Base-by-base conservation (phyloP, 2,888 invertebrate species). In the Idaea straminata region DNA sequence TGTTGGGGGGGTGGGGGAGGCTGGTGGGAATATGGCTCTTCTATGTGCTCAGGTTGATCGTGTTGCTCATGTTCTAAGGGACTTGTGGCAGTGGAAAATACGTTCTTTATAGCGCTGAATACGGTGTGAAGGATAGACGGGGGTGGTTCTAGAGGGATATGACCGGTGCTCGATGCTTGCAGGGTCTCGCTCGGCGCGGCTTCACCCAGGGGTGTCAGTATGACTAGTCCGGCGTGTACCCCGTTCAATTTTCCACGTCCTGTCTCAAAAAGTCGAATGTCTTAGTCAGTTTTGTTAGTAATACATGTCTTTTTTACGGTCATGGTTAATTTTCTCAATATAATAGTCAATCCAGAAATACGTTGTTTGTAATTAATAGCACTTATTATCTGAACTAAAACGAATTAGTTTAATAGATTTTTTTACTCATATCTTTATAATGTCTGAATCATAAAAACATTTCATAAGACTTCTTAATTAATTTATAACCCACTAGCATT, bases 181-280 rank as follows among this genome's bases (percentile, higher is more conserved):
- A 87, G 84, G 5, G 74, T 78, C 68, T 85, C 88, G 71, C 80
- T 79, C 59, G 81, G 80, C 63, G 78, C 72, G 5, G 74, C 79
- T 58, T 87, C 87, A 65, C 79, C 90, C 73, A 92, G 77, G n/a
- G 92, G 92, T 62, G 92, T 84, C 78, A 93, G 84, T 71, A 92
- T 79, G 69, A 92, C 87, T 69, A 92, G 81, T 62, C 92, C 93
- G 64, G 93, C 93, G 76, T 91, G 92, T 63, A 90, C 82, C 72
- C 92, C 92, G 80, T 79, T 86, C 83, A 91, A 86, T 85, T 86
- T 90, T 77, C 86, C 85, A 72, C 88, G 86, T 80, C 92, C 92
- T 92, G 92, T 87, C 91, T 89, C 90, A 87, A 80, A 90, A 89
- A 88, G 78, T 71, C 65, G 61, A 13, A 62, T 47, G 57, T 57